These are phyloP conservation scores for Axis porcinus DNA, from an alignment of 2,113 vertebrate genomes.

Conservation along the genomic window DNA sequence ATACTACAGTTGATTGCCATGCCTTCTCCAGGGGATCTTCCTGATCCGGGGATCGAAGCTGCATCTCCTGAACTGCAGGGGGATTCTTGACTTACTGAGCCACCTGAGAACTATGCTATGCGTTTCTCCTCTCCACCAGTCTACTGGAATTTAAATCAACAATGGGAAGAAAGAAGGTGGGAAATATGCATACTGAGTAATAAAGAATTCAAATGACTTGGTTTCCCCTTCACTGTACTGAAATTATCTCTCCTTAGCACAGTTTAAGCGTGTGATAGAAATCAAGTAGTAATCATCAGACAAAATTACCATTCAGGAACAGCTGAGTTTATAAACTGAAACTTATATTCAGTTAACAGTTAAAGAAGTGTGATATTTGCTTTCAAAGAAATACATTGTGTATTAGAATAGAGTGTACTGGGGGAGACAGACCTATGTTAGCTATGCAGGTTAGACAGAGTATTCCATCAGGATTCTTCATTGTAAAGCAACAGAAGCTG, in stretches of 20 bases:
- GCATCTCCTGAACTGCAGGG: neutral
- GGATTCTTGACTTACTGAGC: neutral
- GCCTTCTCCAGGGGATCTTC: neutral
- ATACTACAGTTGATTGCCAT: neutral
- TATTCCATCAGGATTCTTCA: neutral
- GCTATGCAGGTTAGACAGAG: neutral
- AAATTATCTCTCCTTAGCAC: neutral
- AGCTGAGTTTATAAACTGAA: neutral
- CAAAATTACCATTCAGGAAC: neutral
- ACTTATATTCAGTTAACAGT: neutral
- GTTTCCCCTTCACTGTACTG: neutral
- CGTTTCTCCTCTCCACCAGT: neutral
- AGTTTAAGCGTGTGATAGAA: neutral
- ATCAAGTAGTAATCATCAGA: neutral
- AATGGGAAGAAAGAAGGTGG: neutral
- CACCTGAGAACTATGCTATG: neutral
- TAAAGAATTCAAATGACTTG: neutral
- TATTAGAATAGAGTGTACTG: neutral
- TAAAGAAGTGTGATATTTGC: neutral
- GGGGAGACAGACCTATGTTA: neutral
- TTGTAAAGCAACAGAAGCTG: neutral
- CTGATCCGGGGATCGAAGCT: neutral
- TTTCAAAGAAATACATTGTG: neutral
- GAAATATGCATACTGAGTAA: neutral
- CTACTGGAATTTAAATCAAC: neutral